phyloP scores from a whole-genome alignment of 53 echinoderm and acorn worm species.

The Arbacia lixula region DNA sequence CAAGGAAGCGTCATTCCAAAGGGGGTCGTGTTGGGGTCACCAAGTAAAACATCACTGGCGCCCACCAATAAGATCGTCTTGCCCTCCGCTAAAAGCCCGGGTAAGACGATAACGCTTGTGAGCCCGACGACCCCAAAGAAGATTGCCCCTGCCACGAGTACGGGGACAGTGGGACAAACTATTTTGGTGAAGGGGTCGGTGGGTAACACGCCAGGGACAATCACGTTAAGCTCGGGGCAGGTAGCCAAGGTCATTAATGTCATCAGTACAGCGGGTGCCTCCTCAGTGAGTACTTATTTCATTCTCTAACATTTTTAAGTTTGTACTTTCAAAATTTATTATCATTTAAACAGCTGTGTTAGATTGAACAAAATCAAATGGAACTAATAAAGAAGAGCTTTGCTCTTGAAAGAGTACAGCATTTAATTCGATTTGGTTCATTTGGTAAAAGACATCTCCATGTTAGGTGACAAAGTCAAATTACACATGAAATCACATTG shows the following conservation, averaged over 20 bases:
- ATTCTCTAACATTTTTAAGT: too few species aligned
- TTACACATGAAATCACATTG: too few species aligned
- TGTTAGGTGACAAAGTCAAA: too few species aligned
- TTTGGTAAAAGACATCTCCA: too few species aligned
- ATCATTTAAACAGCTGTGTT: too few species aligned
- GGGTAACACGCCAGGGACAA: slow-evolving; percentile 36
- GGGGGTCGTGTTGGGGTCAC: slow-evolving; percentile 71
- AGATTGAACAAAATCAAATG: too few species aligned
- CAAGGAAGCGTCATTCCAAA: slow-evolving; percentile 77
- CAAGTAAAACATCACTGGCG: slow-evolving; percentile 60
- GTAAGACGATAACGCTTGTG: slow-evolving; percentile 50
- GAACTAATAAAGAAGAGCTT: too few species aligned
- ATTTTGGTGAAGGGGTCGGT: slow-evolving; percentile 61
- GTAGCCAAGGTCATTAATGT: slow-evolving; percentile 61
- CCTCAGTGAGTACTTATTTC: slow-evolving; percentile 74
- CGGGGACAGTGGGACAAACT: slow-evolving; percentile 44
- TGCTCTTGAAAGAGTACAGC: too few species aligned
- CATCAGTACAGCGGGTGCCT: slow-evolving; percentile 50
- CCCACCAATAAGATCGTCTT: slow-evolving; percentile 71
- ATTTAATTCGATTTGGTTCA: too few species aligned
- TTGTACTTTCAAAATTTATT: too few species aligned
- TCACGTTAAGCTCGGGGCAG: slow-evolving; percentile 58
- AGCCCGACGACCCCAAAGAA: slow-evolving; percentile 77
- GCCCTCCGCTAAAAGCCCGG: slow-evolving; percentile 74
- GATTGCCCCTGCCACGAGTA: slow-evolving; percentile 75